Base-by-base conservation (phyloP, 1,140 invertebrate genomes). In the Drosophila bocqueti region DNA sequence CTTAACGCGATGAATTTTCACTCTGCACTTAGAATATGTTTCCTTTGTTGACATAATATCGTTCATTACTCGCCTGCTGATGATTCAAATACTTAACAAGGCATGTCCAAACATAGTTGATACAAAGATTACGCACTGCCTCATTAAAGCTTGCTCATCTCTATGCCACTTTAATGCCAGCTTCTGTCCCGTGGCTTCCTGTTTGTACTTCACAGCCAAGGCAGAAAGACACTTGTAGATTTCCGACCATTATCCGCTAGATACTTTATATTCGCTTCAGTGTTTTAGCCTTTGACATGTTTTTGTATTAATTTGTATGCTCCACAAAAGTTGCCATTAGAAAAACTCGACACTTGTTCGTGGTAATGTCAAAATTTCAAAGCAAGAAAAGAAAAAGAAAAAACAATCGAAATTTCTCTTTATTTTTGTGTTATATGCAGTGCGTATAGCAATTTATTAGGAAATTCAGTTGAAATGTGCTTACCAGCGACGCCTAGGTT, bases 401-500 rank as follows among this genome's bases (percentile, higher is more conserved):
- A 85, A 83, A 68, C 57, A 77, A 87, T 67, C 66, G 65, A 78
- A 79, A 73, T 80, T 84, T 60, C 74, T 90, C 76, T 85, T 89
- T 81, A 84, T 75, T 81, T 69, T 57, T 81, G 64, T 84, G 54
- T 40, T 57, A 57, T 83, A 87, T 79, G 74, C 83, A 92, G 90
- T 80, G 91, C 90, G 64, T 92, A 92, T 92, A 83, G 79, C 91
- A 81, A 91, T 92, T 78, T 83, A 80, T 91, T 92, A 92, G 91
- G 87, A 91, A 86, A 91, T 92, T 90, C 91, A 76, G 80, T 92
- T 92, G 91, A 92, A 92, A 92, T 92, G 91, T 92, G 91, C 87
- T 90, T 81, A 76, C 91, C 87, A 79, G 61, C 80, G 85, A 61
- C 66, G 43, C 79, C 87, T 92, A 91, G 91, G 91, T 92, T 92